Evolutionary conservation across 1,140 invertebrate species (phyloP).

Genomic region (Trachymyrmex septentrionalis): DNA sequence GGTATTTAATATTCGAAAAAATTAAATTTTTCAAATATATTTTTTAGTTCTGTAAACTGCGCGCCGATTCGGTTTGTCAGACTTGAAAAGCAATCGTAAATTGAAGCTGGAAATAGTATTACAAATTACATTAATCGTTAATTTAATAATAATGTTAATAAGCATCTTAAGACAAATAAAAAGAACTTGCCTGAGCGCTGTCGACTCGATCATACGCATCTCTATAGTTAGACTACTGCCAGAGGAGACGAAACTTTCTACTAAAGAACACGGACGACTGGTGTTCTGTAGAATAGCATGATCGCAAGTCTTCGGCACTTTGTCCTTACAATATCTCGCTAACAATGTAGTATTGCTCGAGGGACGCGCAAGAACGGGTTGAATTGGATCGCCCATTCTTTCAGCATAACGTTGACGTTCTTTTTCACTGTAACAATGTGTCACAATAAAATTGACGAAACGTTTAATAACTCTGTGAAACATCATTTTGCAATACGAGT

Average conservation of each 20-base stretch:
- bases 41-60: no score
- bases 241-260: constrained; percentile 94
- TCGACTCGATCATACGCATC: constrained; percentile 93
- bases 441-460: not conserved
- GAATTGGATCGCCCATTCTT: constrained; percentile 82
- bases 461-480: not conserved
- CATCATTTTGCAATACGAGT: no score
- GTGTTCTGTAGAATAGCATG: constrained; percentile 89
- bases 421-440: constrained; percentile 84
- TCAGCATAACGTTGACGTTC: constrained; percentile 81
- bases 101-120: no score
- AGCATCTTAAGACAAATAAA: no score
- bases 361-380: constrained; percentile 86
- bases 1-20: no score
- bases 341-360: constrained; percentile 91
- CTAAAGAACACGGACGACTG: constrained; percentile 91
- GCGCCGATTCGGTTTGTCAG: no score
- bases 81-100: no score
- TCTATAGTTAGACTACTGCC: constrained; percentile 93
- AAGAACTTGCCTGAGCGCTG: constrained; percentile 90
- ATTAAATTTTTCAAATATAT: no score
- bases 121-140: no score
- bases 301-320: constrained; percentile 92
- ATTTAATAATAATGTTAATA: no score
- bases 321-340: constrained; percentile 92